phyloP scores from a whole-genome alignment of 2,113 vertebrate genomes.

The Hucho hucho region DNA sequence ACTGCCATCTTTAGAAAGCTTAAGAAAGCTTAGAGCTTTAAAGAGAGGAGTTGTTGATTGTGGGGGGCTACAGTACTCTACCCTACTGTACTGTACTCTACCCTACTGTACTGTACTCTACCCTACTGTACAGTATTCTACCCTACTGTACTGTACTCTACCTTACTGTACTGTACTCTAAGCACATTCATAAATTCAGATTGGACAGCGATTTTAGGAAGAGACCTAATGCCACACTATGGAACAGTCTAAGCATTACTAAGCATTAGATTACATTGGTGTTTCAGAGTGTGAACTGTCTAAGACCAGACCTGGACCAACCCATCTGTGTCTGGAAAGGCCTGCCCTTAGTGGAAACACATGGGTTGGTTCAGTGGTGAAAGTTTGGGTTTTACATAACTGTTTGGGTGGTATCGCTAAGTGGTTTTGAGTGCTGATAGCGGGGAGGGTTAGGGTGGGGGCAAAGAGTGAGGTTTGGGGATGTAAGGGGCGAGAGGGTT shows the following conservation, averaged over 20 bases:
- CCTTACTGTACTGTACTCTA: neutral
- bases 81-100: too few relatives aligned
- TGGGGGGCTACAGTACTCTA: too few relatives aligned
- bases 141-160: too few relatives aligned
- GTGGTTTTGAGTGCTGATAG: slow-evolving; percentile 19
- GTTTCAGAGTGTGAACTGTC: slow-evolving; percentile 5
- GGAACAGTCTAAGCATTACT: neutral
- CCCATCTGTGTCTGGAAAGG: slow-evolving; percentile 32
- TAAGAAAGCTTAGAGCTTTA: neutral
- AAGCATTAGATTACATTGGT: neutral
- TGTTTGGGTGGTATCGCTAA: neutral
- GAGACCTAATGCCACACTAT: neutral
- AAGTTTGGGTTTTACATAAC: neutral
- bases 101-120: too few relatives aligned
- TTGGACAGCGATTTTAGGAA: neutral
- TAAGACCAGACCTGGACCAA: slow-evolving; percentile 29
- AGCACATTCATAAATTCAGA: neutral
- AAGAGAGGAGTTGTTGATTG: neutral
- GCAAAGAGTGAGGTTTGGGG: slow-evolving; percentile 25
- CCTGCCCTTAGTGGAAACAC: slow-evolving; percentile 30
- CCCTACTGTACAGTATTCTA: neutral
- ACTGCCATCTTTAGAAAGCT: neutral
- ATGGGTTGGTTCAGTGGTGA: slow-evolving; percentile 37
- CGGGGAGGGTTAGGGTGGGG: slow-evolving; percentile 51
- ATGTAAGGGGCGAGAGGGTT: neutral